phyloP scores from a whole-genome alignment of 2,797 vertebrate genomes.

The Hemibagrus guttatus region DNA sequence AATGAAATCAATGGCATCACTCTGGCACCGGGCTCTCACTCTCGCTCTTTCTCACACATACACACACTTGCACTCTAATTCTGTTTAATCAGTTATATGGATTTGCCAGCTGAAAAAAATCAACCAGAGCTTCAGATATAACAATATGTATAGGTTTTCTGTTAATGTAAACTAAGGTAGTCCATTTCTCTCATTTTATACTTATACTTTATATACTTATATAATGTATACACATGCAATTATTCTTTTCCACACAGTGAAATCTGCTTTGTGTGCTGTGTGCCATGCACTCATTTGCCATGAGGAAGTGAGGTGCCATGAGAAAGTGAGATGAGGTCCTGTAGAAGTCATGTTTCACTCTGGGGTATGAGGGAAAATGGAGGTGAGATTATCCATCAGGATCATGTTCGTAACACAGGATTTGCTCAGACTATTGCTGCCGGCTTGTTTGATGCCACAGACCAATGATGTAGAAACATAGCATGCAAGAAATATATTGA shows the following conservation, averaged over 20 bases:
- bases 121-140: background rate
- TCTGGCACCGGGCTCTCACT: background rate
- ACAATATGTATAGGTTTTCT: background rate
- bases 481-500: background rate
- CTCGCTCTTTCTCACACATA: background rate
- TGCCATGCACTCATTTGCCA: background rate
- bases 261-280: background rate
- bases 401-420: slow-evolving; percentile 25
- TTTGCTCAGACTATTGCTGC: slow-evolving; percentile 10
- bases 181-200: background rate
- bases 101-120: slow-evolving; percentile 2
- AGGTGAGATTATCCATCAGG: slow-evolving; percentile 21
- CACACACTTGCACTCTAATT: background rate
- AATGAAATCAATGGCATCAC: slow-evolving; percentile 18
- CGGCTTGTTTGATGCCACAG: background rate
- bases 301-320: background rate
- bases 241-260: background rate
- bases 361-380: slow-evolving; percentile 15
- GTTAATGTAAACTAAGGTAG: background rate
- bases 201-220: too few relatives aligned
- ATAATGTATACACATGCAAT: background rate
- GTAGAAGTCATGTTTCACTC: background rate
- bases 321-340: background rate
- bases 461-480: slow-evolving; percentile 2
- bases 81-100: slow-evolving; percentile 16